Evolutionary conservation across 2,888 invertebrate species (phyloP).

Genomic region (Papilio protenor): DNA sequence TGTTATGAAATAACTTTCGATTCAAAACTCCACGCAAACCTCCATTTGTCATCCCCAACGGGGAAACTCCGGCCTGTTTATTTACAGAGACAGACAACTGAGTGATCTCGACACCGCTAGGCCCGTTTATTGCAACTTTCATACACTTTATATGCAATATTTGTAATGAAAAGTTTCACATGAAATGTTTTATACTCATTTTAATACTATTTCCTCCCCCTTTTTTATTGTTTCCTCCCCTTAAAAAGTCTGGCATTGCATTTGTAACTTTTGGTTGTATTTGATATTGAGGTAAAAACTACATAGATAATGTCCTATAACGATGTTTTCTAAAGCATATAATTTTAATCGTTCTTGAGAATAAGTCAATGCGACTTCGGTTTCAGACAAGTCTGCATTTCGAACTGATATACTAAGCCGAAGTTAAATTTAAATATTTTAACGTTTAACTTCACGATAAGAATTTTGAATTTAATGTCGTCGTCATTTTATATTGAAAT

Average conservation of each 20-base stretch:
- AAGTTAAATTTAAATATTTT: not conserved
- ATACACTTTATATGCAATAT: not conserved
- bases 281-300: not conserved
- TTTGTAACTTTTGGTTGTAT: not conserved
- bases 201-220: not conserved
- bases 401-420: not conserved
- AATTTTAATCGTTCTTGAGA: no score
- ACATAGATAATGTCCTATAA: not conserved
- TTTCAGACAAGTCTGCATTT: not conserved
- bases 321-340: not conserved
- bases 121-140: constrained; percentile 5
- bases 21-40: not conserved
- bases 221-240: not conserved
- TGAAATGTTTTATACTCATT: not conserved
- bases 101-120: constrained; percentile 10
- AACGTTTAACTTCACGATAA: not conserved
- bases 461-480: not conserved
- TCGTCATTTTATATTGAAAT: constrained; percentile 23
- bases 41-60: constrained; percentile 13
- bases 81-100: constrained; percentile 14
- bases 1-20: constrained; percentile 2
- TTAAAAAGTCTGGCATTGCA: not conserved
- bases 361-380: not conserved
- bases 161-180: not conserved
- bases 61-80: constrained; percentile 22